phyloP scores from a whole-genome alignment of 1,140 invertebrate genomes.

The Pseudomyrmex dendroicus region DNA sequence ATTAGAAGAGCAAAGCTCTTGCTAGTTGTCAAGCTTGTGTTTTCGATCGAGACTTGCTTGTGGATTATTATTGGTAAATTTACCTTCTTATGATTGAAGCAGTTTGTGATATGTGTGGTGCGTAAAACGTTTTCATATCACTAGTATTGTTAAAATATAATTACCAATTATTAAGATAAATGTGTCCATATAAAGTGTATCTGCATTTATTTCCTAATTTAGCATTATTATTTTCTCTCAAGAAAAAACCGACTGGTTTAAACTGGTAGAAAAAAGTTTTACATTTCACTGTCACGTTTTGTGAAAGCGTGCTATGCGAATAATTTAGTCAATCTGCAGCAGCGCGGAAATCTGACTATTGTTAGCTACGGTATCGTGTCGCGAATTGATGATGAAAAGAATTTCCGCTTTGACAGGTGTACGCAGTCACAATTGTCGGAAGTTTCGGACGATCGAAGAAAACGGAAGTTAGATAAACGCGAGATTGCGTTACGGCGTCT shows the following conservation, averaged over 20 bases:
- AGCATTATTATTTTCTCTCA: background rate
- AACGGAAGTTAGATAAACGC: slow-evolving; percentile 25
- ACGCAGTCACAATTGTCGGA: slow-evolving; percentile 3
- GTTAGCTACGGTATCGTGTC: background rate
- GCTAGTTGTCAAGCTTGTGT: background rate
- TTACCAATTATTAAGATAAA: background rate
- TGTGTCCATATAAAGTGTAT: background rate
- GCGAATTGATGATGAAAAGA: slow-evolving; percentile 4
- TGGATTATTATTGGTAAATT: background rate
- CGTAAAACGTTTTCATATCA: slow-evolving; percentile 10
- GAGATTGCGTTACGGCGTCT: slow-evolving; percentile 20
- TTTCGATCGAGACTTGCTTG: slow-evolving; percentile 4
- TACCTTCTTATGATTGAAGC: background rate
- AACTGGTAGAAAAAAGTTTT: background rate
- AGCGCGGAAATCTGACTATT: background rate
- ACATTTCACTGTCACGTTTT: background rate
- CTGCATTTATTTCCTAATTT: background rate
- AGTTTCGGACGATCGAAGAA: slow-evolving; percentile 32
- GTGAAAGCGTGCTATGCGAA: background rate
- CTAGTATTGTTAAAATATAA: background rate
- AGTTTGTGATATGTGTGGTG: background rate
- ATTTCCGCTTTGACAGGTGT: slow-evolving; percentile 7
- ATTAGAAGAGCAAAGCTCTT: too few relatives aligned
- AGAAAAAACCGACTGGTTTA: background rate
- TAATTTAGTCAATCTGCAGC: slow-evolving; percentile 40